Base-by-base conservation (phyloP, 2,797 vertebrate species). In the Chaetodon trifasciatus region DNA sequence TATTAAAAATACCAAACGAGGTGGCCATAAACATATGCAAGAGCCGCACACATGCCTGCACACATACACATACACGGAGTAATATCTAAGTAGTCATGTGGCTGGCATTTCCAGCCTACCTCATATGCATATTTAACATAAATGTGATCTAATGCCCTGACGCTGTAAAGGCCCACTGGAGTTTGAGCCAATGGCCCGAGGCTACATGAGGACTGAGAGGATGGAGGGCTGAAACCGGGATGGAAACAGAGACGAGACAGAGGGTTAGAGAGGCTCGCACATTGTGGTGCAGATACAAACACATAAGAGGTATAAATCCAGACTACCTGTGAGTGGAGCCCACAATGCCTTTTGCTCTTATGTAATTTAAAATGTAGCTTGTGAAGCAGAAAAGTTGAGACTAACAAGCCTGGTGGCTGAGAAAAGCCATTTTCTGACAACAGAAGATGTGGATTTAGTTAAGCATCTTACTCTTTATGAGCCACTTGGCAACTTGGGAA, bases 91-190 rank as follows among this genome's bases (percentile, higher is more conserved):
- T 28, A 61, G n/a, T 70, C 63, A 63, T 69, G 46, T 74, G 52
- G 64, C 37, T 84, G 73, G 63, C 68, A 46, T 79, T 78, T 79
- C 17, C 32, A 79, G 70, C 52, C 66, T 63, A 50, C 72, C 67
- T 78, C 70, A 40, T 79, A 39, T 80, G 72, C 63, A 78, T 68
- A 70, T 79, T 89, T 86, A 82, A 88, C 52, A 91, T 76, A 78
- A 83, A 88, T 77, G 79, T 76, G 77, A 90, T 86, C 85, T 82
- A 82, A 87, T 84, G 74, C 71, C 72, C 73, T 40, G 24, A 69
- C 53, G 81, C 63, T 52, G 82, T 32, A 68, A 86, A 63, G 85
- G 82, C 72, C 78, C 66, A 53, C 1, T 71, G 57, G 46, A 74
- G 81, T 86, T 75, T 78, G 71, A 85, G 83, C 74, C 76, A 60